These are phyloP conservation scores for Etia nguti DNA, from an alignment of 2,113 vertebrate genomes.

Conservation along the genomic window DNA sequence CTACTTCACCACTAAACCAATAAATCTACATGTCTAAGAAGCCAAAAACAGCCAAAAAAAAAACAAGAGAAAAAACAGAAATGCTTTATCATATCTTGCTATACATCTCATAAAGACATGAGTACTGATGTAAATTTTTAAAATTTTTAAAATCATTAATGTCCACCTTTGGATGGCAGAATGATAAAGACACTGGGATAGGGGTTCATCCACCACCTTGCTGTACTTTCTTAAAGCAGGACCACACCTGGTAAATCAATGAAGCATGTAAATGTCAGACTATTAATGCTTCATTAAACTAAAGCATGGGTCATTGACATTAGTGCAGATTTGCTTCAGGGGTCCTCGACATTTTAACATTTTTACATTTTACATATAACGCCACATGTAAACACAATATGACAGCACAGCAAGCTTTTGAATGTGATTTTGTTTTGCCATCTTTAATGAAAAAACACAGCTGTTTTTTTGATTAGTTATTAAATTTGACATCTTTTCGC, in stretches of 20 bases:
- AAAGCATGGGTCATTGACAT: neutral
- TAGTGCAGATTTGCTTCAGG: neutral
- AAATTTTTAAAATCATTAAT: neutral
- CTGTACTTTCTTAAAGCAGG: neutral
- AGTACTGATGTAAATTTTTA: neutral
- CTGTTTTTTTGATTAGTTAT: neutral
- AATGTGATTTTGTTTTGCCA: neutral
- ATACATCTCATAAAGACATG: neutral
- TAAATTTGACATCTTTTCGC: neutral
- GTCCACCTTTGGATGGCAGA: neutral
- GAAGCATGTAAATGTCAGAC: conserved; percentile 27
- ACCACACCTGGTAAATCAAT: neutral
- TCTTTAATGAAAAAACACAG: neutral
- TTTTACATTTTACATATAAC: neutral
- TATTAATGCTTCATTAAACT: conserved; percentile 24
- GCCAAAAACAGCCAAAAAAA: neutral
- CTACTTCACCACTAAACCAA: neutral
- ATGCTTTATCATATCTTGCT: neutral
- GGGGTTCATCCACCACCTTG: neutral
- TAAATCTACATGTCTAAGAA: neutral
- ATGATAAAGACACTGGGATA: neutral
- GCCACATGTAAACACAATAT: neutral
- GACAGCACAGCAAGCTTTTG: neutral
- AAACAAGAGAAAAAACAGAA: neutral
- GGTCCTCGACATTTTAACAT: neutral